phyloP scores from a whole-genome alignment of 2,888 invertebrate genomes.

The Branchellion lobata region DNA sequence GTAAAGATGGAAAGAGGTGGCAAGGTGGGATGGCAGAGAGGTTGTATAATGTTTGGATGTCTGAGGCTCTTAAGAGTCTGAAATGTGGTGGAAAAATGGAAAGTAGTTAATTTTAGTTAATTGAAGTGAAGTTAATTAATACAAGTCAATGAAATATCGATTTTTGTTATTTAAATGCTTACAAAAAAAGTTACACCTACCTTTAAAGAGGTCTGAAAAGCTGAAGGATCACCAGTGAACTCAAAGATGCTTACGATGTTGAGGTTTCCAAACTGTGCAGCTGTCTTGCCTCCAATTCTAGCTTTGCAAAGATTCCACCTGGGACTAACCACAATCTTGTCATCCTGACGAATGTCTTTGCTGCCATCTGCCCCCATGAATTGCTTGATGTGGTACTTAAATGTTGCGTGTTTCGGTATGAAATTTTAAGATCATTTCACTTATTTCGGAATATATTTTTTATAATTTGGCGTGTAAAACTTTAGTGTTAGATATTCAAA shows the following conservation, averaged over 20 bases:
- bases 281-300: not conserved
- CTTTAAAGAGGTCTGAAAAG: conserved; percentile 46
- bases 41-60: conserved; percentile 82
- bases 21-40: conserved; percentile 64
- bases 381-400: too few relatives aligned
- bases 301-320: not conserved
- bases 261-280: not conserved
- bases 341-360: conserved; percentile 21
- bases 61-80: conserved; percentile 82
- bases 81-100: conserved; percentile 56
- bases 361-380: conserved; percentile 41
- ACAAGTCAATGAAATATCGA: too few relatives aligned
- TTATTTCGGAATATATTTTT: too few relatives aligned
- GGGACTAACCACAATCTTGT: conserved; percentile 19
- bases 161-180: too few relatives aligned
- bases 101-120: too few relatives aligned
- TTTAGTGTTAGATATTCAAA: too few relatives aligned
- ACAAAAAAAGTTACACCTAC: conserved; percentile 40
- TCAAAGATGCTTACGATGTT: conserved; percentile 5
- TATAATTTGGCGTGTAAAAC: too few relatives aligned
- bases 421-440: too few relatives aligned
- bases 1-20: conserved; percentile 68
- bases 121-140: too few relatives aligned
- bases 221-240: conserved; percentile 15
- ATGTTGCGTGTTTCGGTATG: too few relatives aligned